Percentiles rank a stretch among this genome's conserved stretches.
phyloP scores from a whole-genome alignment of 2,797 vertebrate species.

The Pangasius krempfi region DNA sequence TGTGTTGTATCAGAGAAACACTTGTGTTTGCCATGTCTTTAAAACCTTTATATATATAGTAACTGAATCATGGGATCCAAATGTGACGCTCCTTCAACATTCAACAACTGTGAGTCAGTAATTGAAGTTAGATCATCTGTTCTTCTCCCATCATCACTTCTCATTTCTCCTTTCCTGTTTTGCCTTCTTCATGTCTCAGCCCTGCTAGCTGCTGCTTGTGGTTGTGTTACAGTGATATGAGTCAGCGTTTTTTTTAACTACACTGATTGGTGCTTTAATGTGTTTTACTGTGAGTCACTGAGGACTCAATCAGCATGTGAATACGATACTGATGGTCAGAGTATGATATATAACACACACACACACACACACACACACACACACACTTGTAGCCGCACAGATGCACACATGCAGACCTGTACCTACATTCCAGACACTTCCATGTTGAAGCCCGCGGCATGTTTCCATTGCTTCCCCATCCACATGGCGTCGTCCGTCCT shows the following conservation, averaged over 20 bases:
- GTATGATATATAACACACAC: background rate
- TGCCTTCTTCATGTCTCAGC: background rate
- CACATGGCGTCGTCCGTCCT: background rate
- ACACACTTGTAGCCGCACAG: background rate
- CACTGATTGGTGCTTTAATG: background rate
- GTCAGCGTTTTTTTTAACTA: background rate
- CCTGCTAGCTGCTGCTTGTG: background rate
- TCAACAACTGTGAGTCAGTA: background rate
- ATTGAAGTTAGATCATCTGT: background rate
- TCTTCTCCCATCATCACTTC: background rate
- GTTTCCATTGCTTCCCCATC: conserved; percentile 34
- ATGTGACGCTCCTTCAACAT: background rate
- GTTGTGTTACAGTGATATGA: background rate
- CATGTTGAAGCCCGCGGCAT: conserved; percentile 14
- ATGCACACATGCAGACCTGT: conserved; percentile 8
- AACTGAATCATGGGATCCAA: background rate
- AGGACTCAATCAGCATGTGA: background rate
- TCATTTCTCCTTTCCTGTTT: background rate
- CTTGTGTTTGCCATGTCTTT: background rate
- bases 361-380: background rate
- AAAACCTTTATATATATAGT: background rate
- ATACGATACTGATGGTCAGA: background rate
- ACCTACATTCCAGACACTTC: conserved; percentile 28
- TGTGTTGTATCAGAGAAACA: background rate
- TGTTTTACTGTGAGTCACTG: conserved; percentile 5